A percentile compares a stretch with the other conserved stretches of the same genome.
These are phyloP conservation scores for Pluvialis apricaria DNA, from an alignment of 2,113 vertebrate species.

Conservation along the genomic window DNA sequence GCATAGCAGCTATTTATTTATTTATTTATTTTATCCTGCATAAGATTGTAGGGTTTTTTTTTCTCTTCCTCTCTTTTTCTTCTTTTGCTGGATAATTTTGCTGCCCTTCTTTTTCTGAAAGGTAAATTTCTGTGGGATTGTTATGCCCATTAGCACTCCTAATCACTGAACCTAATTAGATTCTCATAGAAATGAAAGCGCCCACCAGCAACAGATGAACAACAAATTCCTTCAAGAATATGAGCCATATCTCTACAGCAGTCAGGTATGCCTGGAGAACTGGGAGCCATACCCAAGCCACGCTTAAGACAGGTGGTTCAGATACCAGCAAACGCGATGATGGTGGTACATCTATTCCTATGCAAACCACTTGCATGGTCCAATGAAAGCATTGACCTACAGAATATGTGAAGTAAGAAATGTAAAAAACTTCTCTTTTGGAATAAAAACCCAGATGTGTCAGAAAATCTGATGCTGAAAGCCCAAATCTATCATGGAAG, in stretches of 20 bases:
- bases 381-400: not conserved
- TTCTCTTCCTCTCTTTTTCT: not conserved
- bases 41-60: not conserved
- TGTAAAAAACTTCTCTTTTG: not conserved
- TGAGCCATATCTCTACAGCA: accelerated
- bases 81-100: not conserved
- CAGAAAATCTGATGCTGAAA: not conserved
- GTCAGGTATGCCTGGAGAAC: not conserved
- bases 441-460: not conserved
- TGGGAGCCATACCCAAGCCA: not conserved
- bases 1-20: slow-evolving; percentile 15
- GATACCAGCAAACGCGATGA: not conserved
- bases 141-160: slow-evolving; percentile 24
- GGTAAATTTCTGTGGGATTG: slow-evolving; percentile 26
- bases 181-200: not conserved
- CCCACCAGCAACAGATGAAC: not conserved
- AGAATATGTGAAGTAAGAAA: not conserved
- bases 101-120: slow-evolving; percentile 2
- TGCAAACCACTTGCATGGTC: accelerated
- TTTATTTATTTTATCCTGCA: not conserved
- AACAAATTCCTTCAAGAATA: not conserved
- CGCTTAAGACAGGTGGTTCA: too few species aligned
- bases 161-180: slow-evolving; percentile 39
- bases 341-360: not conserved
- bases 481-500: not conserved